Conservation (phyloP, 2,888 invertebrate species). For the Lysandra coridon region DNA sequence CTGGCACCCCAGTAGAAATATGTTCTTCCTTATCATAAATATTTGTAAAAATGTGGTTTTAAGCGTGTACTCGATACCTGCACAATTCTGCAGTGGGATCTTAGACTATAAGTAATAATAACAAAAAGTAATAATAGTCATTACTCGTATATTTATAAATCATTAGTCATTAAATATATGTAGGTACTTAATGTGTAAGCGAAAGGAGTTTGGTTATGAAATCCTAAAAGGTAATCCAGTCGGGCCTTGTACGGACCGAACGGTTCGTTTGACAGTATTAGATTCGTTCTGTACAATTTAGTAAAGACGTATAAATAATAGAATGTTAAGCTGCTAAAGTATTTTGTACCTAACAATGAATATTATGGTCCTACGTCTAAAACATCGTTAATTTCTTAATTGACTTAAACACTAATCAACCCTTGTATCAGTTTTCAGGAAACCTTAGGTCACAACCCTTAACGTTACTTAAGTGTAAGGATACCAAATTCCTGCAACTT, state of each 20-base stretch:
- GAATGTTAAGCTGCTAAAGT: neutral
- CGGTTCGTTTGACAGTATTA: slow-evolving; percentile 6
- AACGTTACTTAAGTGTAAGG: too few relatives aligned
- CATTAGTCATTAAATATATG: neutral
- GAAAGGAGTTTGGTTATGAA: slow-evolving; percentile 39
- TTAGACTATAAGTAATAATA: too few relatives aligned
- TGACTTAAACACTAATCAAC: neutral
- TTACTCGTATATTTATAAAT: neutral
- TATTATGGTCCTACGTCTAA: neutral
- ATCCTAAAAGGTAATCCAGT: slow-evolving; percentile 40
- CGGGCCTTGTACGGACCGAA: slow-evolving; percentile 27
- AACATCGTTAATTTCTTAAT: neutral
- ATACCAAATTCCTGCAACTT: too few relatives aligned
- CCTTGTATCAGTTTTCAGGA: slow-evolving; percentile 32
- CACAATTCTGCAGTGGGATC: too few relatives aligned
- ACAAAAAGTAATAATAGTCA: neutral
- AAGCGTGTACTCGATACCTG: too few relatives aligned
- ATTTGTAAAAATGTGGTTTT: too few relatives aligned
- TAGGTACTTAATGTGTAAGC: slow-evolving; percentile 1
- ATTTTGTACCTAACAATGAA: too few relatives aligned
- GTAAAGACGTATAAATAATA: neutral
- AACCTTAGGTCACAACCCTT: neutral
- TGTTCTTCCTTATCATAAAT: too few relatives aligned
- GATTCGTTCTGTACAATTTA: neutral
- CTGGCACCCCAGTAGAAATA: too few relatives aligned